phyloP scores from a whole-genome alignment of 23 tunicate genomes.

The Phallusia fumigata region DNA sequence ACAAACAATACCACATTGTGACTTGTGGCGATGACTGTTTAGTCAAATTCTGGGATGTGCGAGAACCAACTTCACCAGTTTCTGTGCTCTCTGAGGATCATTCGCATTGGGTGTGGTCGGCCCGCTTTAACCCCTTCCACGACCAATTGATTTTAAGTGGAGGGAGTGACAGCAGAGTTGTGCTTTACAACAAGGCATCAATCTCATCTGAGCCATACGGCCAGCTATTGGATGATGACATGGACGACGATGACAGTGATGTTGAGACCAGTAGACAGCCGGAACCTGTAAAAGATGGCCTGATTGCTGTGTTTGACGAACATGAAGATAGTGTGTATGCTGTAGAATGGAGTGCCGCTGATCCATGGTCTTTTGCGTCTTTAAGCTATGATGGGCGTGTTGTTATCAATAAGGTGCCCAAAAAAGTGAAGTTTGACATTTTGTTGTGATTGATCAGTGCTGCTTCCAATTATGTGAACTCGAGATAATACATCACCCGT shows the following conservation, averaged over 20 bases:
- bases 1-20: conserved; percentile 80
- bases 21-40: conserved; percentile 89
- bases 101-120: conserved; percentile 92
- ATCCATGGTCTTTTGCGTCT: conserved; percentile 98
- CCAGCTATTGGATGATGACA: conserved; percentile 53
- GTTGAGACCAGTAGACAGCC: not conserved
- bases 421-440: conserved; percentile 92
- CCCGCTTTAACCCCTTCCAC: conserved; percentile 91
- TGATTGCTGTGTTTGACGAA: conserved; percentile 87
- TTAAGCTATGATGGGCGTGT: conserved; percentile 93
- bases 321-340: conserved; percentile 98
- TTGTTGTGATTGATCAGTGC: conserved; percentile 41
- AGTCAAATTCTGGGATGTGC: conserved; percentile 87
- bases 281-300: conserved; percentile 56
- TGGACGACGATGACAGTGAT: conserved; percentile 13
- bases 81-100: conserved; percentile 56
- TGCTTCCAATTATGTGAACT: not conserved
- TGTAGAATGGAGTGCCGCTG: conserved; percentile 92
- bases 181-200: conserved; percentile 70
- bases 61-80: conserved; percentile 48
- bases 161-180: conserved; percentile 85
- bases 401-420: conserved; percentile 96
- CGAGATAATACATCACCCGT: not conserved
- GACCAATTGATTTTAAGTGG: conserved; percentile 91
- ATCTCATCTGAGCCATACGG: conserved; percentile 83